Evolutionary conservation across 2,888 invertebrate genomes (phyloP).

Genomic region (Thecocarcelia acutangulata): DNA sequence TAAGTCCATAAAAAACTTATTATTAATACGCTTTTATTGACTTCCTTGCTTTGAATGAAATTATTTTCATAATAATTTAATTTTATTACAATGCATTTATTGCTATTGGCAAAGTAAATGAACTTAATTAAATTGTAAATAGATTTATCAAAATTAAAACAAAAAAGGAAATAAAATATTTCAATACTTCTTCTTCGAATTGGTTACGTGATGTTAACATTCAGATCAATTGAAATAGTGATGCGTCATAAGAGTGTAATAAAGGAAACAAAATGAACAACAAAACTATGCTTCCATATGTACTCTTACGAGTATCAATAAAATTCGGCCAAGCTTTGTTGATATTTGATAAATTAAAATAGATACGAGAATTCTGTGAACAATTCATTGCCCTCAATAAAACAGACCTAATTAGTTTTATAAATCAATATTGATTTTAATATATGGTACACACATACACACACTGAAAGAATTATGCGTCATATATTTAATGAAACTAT

Average conservation of each 20-base stretch:
- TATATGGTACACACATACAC: too few relatives aligned
- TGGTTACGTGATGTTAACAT: conserved; percentile 42
- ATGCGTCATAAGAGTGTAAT: conserved; percentile 27
- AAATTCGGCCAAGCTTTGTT: conserved; percentile 1
- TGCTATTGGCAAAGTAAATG: conserved; percentile 32
- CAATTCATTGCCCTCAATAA: too few relatives aligned
- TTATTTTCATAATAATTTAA: conserved; percentile 1
- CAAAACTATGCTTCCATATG: too few relatives aligned
- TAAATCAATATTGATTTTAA: too few relatives aligned
- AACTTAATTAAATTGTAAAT: conserved; percentile 56
- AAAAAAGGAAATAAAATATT: neutral
- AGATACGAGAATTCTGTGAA: too few relatives aligned
- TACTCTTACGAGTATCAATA: neutral
- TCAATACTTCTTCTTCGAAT: conserved; percentile 28
- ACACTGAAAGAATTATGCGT: too few relatives aligned
- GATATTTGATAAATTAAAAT: too few relatives aligned
- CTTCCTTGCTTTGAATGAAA: conserved; percentile 25
- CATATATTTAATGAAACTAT: too few relatives aligned
- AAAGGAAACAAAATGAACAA: conserved; percentile 6
- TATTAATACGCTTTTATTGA: conserved; percentile 19
- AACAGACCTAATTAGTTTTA: too few relatives aligned
- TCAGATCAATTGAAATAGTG: conserved; percentile 26
- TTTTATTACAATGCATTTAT: conserved; percentile 18
- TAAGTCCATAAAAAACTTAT: neutral
- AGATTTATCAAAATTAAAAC: conserved; percentile 57